Conservation (phyloP, 2,113 vertebrate species). For the Pleuronectes platessa region DNA sequence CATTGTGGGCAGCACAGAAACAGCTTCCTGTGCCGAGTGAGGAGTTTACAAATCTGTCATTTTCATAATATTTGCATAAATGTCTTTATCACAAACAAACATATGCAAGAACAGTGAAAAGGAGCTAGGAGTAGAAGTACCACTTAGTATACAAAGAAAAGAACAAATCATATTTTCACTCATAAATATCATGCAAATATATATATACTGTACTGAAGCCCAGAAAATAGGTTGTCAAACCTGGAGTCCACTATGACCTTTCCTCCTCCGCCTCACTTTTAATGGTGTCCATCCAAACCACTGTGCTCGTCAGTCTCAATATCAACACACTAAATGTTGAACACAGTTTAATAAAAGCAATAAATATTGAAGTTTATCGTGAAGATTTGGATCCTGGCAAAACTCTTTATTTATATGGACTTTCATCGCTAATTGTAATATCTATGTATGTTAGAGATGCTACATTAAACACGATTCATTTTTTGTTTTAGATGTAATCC, state of each 20-base stretch:
- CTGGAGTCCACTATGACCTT: constrained; percentile 24
- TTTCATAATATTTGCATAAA: constrained; percentile 64
- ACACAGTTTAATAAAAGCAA: constrained; percentile 23
- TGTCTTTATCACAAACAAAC: constrained; percentile 72
- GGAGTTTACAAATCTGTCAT: background rate
- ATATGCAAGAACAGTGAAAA: constrained; percentile 72
- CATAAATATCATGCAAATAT: constrained; percentile 80
- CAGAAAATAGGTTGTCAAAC: constrained; percentile 67
- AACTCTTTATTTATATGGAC: background rate
- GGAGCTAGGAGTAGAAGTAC: constrained; percentile 58
- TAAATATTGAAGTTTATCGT: constrained; percentile 24
- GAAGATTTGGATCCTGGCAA: constrained; percentile 14
- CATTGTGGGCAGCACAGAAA: constrained; percentile 36
- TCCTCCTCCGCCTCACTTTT: constrained; percentile 23
- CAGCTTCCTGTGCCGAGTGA: constrained; percentile 25
- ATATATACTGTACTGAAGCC: constrained; percentile 64
- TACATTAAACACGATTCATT: background rate
- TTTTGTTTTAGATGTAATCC: background rate
- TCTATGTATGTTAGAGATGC: constrained; percentile 10
- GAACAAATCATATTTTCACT: constrained; percentile 58
- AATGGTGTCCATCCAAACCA: constrained; percentile 15
- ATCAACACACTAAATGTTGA: constrained; percentile 16
- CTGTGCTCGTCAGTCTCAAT: constrained; percentile 11
- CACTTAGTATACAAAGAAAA: constrained; percentile 51
- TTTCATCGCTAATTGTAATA: background rate